Evolutionary conservation across 2,113 vertebrate genomes (phyloP).

Genomic region (Nanorana parkeri): DNA sequence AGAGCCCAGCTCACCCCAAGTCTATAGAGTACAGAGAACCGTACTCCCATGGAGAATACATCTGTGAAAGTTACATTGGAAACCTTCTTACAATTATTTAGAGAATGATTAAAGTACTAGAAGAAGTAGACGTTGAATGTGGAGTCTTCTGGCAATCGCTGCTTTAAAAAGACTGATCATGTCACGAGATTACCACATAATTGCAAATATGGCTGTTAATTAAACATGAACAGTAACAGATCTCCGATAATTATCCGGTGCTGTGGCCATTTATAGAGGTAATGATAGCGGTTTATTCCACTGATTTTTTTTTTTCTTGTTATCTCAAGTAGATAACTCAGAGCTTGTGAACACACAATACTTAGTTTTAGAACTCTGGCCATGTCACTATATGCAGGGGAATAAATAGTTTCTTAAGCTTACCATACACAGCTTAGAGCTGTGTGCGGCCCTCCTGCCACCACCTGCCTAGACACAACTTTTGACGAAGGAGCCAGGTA

Average conservation of each 20-base stretch:
- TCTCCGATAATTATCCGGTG: slow-evolving; percentile 30
- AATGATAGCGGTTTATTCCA: slow-evolving; percentile 34
- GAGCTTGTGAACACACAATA: not conserved
- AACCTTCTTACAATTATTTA: too few species aligned
- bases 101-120: not conserved
- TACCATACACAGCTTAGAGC: too few species aligned
- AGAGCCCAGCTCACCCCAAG: too few species aligned
- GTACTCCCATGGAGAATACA: too few species aligned
- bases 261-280: slow-evolving; percentile 36
- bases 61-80: too few species aligned
- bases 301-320: slow-evolving; percentile 22
- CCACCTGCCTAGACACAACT: too few species aligned
- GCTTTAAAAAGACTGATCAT: slow-evolving; percentile 12
- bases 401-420: not conserved
- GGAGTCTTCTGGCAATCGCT: not conserved
- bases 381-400: not conserved
- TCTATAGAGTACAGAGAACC: too few species aligned
- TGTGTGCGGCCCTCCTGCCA: too few species aligned
- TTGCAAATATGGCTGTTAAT: slow-evolving; percentile 41
- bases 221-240: slow-evolving; percentile 13
- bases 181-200: slow-evolving; percentile 26
- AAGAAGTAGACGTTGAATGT: not conserved
- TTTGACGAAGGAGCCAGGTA: too few species aligned
- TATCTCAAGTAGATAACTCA: slow-evolving; percentile 2
- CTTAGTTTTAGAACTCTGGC: not conserved